Conservation (phyloP, 2,797 vertebrate species). For the Pseudomugil tenellus region DNA sequence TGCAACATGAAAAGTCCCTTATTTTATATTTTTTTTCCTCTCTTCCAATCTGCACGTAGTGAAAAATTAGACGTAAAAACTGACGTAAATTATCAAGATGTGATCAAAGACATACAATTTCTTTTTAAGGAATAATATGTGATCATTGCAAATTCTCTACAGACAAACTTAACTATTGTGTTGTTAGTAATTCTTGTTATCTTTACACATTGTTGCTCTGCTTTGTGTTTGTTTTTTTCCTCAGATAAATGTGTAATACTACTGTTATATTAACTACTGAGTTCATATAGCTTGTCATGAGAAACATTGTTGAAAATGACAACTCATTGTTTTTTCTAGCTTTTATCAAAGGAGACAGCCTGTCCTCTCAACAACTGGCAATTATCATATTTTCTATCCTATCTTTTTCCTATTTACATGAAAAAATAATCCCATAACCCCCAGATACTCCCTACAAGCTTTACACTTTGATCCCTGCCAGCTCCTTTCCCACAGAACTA, state of each 20-base stretch:
- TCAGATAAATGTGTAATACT: background rate
- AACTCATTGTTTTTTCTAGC: conserved; percentile 1
- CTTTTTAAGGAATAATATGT: background rate
- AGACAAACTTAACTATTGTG: background rate
- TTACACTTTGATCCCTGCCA: conserved; percentile 15
- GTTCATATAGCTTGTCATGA: background rate
- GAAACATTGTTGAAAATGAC: conserved; percentile 13
- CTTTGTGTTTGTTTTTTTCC: background rate
- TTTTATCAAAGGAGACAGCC: background rate
- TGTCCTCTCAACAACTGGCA: conserved; percentile 3
- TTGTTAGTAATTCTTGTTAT: background rate
- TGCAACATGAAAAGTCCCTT: background rate
- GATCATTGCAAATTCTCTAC: no score
- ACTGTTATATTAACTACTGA: background rate
- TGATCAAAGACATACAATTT: background rate
- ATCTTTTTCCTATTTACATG: conserved; percentile 6
- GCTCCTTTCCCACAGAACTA: conserved; percentile 16
- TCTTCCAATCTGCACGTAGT: background rate
- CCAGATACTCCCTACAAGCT: conserved; percentile 6
- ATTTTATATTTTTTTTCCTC: background rate
- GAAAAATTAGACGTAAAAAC: no score
- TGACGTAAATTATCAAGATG: background rate
- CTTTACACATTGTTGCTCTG: background rate
- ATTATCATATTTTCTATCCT: conserved; percentile 13
- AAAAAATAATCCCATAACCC: conserved; percentile 10